Base-by-base conservation (phyloP, 2,888 invertebrate species). In the Drosophila kambysellisi region DNA sequence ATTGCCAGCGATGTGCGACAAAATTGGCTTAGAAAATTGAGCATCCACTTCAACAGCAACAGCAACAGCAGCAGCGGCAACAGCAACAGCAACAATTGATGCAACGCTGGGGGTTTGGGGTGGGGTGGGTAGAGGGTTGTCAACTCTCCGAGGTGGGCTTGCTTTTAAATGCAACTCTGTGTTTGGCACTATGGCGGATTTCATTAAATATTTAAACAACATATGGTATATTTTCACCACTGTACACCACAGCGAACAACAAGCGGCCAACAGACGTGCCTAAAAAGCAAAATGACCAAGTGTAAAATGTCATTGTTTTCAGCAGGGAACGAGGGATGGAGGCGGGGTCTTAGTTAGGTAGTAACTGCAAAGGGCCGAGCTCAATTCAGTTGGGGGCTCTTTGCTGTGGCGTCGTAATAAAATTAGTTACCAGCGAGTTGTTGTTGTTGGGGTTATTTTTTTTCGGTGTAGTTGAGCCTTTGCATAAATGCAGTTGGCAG, bases 11-110 rank as follows among this genome's bases (percentile, higher is more conserved):
- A 68, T 81, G 81, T 86, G 76, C 81, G 79, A 87, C 87, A 76
- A 87, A 87, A 89, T 85, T 85, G 89, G 89, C 89, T 89, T 88
- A 89, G 89, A 75, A 85, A 83, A 86, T 86, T 81, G 88, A 85
- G 89, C 84, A 89, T 79, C 60, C 75, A 69, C 73, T 74, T 73
- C 62, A 66, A 65, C 56, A 80, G 54, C 59, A 48, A 51, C 61
- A 52, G 50, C 63, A 54, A 51, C 61, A 52, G 50, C 63, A 54
- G 30, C 41, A 71, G 35, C 51, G 35, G 30, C 39, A n/a, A 41
- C 41, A n/a, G 43, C 46, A 48, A 48, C 39, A 66, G 59, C 69
- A 73, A 65, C 72, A 64, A 63, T 72, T 60, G 73, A 35, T 50
- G 43, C 17, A 30, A 54, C 20, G n/a, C 8, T 32, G 20, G 29